phyloP scores from a whole-genome alignment of 2,797 vertebrate species.

The Phyllotis vaccarum region DNA sequence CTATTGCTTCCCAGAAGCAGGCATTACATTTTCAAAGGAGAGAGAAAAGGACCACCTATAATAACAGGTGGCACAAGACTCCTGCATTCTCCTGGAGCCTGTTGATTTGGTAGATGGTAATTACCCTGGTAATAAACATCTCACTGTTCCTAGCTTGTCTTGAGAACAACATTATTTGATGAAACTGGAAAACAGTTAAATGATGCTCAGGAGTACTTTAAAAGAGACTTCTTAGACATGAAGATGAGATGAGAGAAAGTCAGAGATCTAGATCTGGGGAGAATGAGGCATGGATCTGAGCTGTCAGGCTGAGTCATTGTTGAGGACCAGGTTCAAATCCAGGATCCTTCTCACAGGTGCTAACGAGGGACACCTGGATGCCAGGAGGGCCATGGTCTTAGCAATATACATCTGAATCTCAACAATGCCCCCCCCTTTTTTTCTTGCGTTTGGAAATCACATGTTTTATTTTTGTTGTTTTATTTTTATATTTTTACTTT shows the following conservation, averaged over 20 bases:
- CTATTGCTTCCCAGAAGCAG: constrained; percentile 80
- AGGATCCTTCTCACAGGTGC: not conserved
- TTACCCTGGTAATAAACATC: not conserved
- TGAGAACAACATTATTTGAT: not conserved
- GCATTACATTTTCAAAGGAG: not conserved
- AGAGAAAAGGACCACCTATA: not conserved
- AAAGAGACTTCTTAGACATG: not conserved
- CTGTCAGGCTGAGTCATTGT: accelerated
- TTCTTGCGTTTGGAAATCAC: not conserved
- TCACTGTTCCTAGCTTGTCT: constrained; percentile 28
- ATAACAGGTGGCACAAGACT: not conserved
- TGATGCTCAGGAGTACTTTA: not conserved
- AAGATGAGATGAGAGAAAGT: not conserved
- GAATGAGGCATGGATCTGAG: not conserved
- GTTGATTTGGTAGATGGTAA: constrained; percentile 11
- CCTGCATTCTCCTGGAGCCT: not conserved
- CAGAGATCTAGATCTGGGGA: not conserved
- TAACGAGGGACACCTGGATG: not conserved
- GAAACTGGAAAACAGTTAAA: not conserved
- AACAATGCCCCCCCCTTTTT: not conserved
- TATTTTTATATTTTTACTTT: too few species aligned
- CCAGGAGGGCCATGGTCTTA: not conserved
- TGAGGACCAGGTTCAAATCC: not conserved
- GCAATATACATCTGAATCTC: not conserved
- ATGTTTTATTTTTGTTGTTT: not conserved